phyloP scores from a whole-genome alignment of 2,888 invertebrate species.

The Hesperia comma region DNA sequence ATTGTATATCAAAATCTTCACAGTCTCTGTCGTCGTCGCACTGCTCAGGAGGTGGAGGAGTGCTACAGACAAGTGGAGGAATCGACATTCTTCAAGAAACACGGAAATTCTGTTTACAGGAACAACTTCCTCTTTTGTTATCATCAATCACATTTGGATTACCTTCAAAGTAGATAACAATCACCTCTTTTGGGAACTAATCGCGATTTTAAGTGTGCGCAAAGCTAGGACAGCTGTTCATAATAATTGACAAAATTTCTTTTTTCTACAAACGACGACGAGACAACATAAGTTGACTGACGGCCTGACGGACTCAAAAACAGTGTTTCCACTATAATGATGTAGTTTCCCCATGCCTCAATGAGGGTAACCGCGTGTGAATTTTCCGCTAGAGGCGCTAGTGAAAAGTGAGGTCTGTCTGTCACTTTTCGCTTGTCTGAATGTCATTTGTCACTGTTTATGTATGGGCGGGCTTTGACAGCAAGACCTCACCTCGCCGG shows the following conservation, averaged over 20 bases:
- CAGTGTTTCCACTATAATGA: no score
- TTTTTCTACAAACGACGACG: conserved; percentile 24
- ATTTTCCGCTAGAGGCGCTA: no score
- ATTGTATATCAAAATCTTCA: conserved; percentile 75
- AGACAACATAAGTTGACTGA: conserved; percentile 12
- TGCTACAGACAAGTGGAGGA: conserved; percentile 87
- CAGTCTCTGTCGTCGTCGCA: conserved; percentile 86
- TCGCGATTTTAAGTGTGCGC: conserved; percentile 20
- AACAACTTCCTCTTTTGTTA: conserved; percentile 7
- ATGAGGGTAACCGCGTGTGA: no score
- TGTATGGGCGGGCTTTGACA: no score
- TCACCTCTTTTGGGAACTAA: conserved; percentile 17
- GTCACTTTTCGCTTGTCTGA: no score
- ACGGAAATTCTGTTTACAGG: conserved; percentile 19
- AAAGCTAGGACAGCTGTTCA: conserved; percentile 73
- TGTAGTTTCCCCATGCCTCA: no score
- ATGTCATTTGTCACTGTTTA: no score
- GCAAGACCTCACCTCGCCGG: no score
- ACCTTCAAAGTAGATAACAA: conserved; percentile 1
- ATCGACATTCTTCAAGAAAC: conserved; percentile 79
- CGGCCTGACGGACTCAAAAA: neutral
- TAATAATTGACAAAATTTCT: conserved; percentile 68
- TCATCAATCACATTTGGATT: conserved; percentile 21
- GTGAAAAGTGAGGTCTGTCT: no score
- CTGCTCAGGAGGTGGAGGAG: conserved; percentile 87